Evolutionary conservation across 2,888 invertebrate genomes (phyloP), one percentile per base, ranked within the genome.

Genomic region (Plemyria rubiginata): DNA sequence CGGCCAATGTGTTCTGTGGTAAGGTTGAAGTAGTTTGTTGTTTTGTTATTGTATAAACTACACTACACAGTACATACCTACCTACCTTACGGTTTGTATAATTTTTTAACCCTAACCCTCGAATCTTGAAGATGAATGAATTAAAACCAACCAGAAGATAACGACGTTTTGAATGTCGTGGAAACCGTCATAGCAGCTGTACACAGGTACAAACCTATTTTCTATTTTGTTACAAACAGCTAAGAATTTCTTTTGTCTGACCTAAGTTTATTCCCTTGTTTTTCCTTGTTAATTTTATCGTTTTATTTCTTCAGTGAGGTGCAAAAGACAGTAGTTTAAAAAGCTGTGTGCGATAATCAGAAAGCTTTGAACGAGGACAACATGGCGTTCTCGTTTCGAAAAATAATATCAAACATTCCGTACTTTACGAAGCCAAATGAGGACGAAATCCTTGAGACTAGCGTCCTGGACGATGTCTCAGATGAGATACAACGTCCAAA

Each of bases 311-410:
- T 1, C 62, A 69, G 66, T 54, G 48, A 50, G 41, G 41, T 49
- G 36, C 22, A 49, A 53, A 50, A 43, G n/a, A 11, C 41, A 55
- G 36, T 53, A 38, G 48, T 15, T 50, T 55, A 56, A 54, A 62
- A 43, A 58, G 46, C 54, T 41, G 4, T 16, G 22, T 45, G 0
- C 8, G 0, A 13, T 2, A 22, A 3, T 22, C 36, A 38, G 3
- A 9, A 43, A 43, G 45, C 9, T 11, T 13, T 46, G 60, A 43
- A 52, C 43, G 48, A 60, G 13, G 8, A 45, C 80, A 72, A 3
- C 74, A 92, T 92, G 92, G 88, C 92, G 82, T 92, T 92, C 76
- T 88, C 92, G 3, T 70, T 92, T 53, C 75, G 89, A 67, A 90
- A 87, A 75, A 92, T 92, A 80, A 76, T 92, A 55, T 90, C 90